Evolutionary conservation across 2,113 vertebrate genomes (phyloP).

Genomic region (Marmota flaviventris): DNA sequence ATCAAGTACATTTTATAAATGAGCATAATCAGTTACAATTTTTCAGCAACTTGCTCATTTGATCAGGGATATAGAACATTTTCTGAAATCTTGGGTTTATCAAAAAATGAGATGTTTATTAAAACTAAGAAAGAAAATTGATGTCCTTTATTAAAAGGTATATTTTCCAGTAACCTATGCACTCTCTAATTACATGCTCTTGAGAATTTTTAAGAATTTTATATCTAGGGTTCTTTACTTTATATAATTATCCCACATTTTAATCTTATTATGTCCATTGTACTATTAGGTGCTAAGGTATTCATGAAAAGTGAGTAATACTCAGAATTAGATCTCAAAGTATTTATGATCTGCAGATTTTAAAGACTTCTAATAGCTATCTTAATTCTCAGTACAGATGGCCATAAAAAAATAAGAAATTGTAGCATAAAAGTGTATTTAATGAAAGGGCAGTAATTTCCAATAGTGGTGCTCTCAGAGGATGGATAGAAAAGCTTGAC

Average conservation of each 20-base stretch:
- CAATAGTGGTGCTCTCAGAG: conserved; percentile 48
- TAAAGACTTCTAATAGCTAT: conserved; percentile 18
- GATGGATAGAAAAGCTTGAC: conserved; percentile 32
- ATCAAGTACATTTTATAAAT: conserved; percentile 61
- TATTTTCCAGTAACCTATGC: not conserved
- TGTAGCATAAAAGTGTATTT: conserved; percentile 37
- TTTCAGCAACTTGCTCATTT: conserved; percentile 61
- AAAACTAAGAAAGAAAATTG: conserved; percentile 50
- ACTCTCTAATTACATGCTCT: conserved; percentile 25
- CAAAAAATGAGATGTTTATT: conserved; percentile 39
- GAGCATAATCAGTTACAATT: conserved; percentile 46
- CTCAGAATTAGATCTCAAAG: conserved; percentile 57
- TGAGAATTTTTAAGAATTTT: conserved; percentile 47
- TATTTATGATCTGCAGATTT: conserved; percentile 32
- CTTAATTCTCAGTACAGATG: conserved; percentile 21
- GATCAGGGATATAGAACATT: not conserved
- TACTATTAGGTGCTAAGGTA: not conserved
- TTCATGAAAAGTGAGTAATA: conserved; percentile 13
- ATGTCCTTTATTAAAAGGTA: conserved; percentile 47
- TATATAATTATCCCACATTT: conserved; percentile 17
- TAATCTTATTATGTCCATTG: not conserved
- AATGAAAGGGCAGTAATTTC: conserved; percentile 47
- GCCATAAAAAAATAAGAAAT: conserved; percentile 12
- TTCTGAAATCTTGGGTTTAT: conserved; percentile 18
- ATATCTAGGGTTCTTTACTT: conserved; percentile 1